Conservation (phyloP, 2,797 vertebrate species). For the Hephaestus fuliginosus region DNA sequence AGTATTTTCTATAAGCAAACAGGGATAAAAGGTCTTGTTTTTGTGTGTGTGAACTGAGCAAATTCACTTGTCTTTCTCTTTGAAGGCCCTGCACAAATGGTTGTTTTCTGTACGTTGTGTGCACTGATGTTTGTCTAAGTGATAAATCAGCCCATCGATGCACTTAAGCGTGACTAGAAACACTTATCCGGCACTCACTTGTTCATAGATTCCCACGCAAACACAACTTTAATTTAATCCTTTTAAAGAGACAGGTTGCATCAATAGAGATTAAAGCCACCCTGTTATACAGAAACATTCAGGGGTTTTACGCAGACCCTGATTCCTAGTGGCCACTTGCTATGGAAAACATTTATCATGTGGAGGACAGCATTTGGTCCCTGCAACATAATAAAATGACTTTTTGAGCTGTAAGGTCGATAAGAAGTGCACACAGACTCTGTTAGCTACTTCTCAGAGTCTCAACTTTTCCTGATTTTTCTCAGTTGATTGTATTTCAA, state of each 20-base stretch:
- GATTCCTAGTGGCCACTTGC: no score
- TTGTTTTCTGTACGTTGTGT: conserved; percentile 11
- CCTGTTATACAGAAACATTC: neutral
- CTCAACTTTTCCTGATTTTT: neutral
- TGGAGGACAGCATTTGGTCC: neutral
- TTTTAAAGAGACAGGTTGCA: neutral
- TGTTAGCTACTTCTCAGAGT: neutral
- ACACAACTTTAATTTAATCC: neutral
- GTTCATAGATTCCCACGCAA: neutral
- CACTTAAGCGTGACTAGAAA: neutral
- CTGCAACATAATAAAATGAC: neutral
- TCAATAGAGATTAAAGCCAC: neutral
- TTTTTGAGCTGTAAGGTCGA: neutral
- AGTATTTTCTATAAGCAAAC: neutral
- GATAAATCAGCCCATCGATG: neutral
- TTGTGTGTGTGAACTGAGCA: neutral
- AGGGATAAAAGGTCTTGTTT: neutral
- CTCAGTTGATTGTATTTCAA: neutral
- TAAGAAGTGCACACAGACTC: neutral
- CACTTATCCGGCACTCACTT: neutral
- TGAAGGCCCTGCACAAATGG: neutral
- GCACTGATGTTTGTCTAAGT: conserved; percentile 3
- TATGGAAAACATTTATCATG: neutral
- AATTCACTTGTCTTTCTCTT: neutral
- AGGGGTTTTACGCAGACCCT: neutral